Evolutionary conservation across 1,140 invertebrate species (phyloP).

Genomic region (Apis cerana): DNA sequence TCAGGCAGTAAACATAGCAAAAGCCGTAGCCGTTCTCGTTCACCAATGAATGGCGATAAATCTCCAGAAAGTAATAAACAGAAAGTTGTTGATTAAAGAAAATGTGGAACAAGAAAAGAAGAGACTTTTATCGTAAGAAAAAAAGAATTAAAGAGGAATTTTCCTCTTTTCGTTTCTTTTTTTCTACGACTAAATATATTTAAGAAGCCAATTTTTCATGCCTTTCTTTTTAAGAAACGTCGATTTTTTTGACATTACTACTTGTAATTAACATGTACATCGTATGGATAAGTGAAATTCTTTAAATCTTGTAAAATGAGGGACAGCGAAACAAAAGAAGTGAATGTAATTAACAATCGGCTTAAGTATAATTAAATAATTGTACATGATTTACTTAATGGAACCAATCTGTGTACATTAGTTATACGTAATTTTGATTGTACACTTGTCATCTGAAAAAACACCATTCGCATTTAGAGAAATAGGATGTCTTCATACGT

Average conservation of each 20-base stretch:
- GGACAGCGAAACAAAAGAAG: neutral
- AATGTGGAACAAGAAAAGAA: neutral
- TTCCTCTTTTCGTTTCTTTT: slow-evolving; percentile 48
- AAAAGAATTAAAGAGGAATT: slow-evolving; percentile 8
- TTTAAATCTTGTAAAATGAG: neutral
- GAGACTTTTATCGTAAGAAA: neutral
- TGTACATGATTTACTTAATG: slow-evolving; percentile 37
- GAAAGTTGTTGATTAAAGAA: slow-evolving; percentile 72
- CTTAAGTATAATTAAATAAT: slow-evolving; percentile 16
- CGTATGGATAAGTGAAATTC: neutral
- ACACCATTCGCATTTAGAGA: slow-evolving; percentile 55
- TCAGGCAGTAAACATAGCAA: slow-evolving; percentile 82
- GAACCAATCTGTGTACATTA: slow-evolving; percentile 44
- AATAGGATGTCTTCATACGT: slow-evolving; percentile 62
- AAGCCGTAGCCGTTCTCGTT: slow-evolving; percentile 81
- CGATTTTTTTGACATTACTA: slow-evolving; percentile 3
- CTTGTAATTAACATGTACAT: slow-evolving; percentile 23
- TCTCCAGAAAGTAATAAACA: slow-evolving; percentile 79
- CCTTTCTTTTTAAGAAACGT: slow-evolving; percentile 30
- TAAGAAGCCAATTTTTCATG: slow-evolving; percentile 62
- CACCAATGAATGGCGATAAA: slow-evolving; percentile 82
- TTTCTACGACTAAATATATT: slow-evolving; percentile 62
- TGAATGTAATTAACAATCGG: slow-evolving; percentile 14
- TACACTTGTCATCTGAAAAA: slow-evolving; percentile 33
- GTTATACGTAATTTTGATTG: slow-evolving; percentile 36